Conservation (phyloP, 2,113 vertebrate genomes). For the Chionodraco myersi region DNA sequence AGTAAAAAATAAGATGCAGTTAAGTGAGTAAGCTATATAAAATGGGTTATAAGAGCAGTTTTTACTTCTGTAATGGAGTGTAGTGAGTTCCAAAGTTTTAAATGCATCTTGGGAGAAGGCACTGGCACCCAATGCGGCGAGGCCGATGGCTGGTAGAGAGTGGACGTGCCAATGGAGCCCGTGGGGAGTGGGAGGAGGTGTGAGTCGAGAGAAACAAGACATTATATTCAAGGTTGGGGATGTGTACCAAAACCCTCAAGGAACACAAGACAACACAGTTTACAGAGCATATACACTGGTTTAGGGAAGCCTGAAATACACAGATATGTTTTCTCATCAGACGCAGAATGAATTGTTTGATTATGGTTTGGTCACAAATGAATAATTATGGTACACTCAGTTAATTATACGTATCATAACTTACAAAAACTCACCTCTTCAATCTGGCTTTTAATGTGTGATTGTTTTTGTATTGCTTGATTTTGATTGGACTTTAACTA, state of each 20-base stretch:
- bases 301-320: not conserved
- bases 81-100: not conserved
- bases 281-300: slow-evolving; percentile 1
- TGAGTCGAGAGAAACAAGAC: not conserved
- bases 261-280: slow-evolving; percentile 16
- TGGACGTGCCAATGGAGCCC: not conserved
- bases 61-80: not conserved
- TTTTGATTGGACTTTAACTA: no score
- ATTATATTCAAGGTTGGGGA: not conserved
- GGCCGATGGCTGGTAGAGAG: not conserved
- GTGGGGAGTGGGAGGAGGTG: not conserved
- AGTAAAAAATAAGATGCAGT: not conserved
- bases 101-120: not conserved
- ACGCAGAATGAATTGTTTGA: slow-evolving; percentile 4
- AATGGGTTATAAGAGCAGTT: not conserved
- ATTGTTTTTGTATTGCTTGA: no score
- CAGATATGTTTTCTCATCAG: slow-evolving; percentile 11
- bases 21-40: not conserved
- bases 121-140: not conserved
- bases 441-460: no score
- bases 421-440: no score
- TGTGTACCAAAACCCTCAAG: not conserved
- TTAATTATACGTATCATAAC: slow-evolving; percentile 13
- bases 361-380: slow-evolving; percentile 7
- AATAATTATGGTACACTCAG: slow-evolving; percentile 18